A percentile compares a stretch with the other conserved stretches of the same genome.
phyloP scores from a whole-genome alignment of 2,888 invertebrate species.

The Apeira syringaria region DNA sequence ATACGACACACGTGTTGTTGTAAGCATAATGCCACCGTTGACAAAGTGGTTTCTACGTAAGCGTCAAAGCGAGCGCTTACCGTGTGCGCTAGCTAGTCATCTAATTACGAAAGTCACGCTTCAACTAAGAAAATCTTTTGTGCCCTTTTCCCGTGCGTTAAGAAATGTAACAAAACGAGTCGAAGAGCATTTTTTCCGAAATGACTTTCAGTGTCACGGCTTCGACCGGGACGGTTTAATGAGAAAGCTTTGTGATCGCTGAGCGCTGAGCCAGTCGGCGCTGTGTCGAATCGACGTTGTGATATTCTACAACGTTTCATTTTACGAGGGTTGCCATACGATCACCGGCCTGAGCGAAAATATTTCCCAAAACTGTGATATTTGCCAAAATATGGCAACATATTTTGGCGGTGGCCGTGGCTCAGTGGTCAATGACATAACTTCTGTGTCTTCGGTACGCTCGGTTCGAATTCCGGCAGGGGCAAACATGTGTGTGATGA shows the following conservation, averaged over 20 bases:
- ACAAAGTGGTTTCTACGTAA: slow-evolving; percentile 46
- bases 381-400: background rate
- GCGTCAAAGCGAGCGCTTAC: slow-evolving; percentile 24
- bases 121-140: slow-evolving; percentile 79
- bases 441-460: no score
- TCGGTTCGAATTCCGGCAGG: no score
- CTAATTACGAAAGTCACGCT: slow-evolving; percentile 81
- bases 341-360: slow-evolving; percentile 23
- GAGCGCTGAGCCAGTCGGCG: slow-evolving; percentile 65
- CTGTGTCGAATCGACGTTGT: slow-evolving; percentile 76
- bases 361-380: background rate
- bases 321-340: slow-evolving; percentile 59
- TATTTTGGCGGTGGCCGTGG: background rate
- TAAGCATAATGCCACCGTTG: slow-evolving; percentile 22
- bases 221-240: slow-evolving; percentile 76
- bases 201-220: slow-evolving; percentile 79
- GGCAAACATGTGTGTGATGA: no score
- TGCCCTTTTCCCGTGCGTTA: slow-evolving; percentile 74
- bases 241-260: slow-evolving; percentile 79
- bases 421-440: no score
- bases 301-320: slow-evolving; percentile 60
- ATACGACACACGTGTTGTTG: slow-evolving; percentile 30
- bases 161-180: slow-evolving; percentile 76
- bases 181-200: slow-evolving; percentile 65
- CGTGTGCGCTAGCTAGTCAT: slow-evolving; percentile 45